Percentiles rank a stretch among this genome's conserved stretches.
Evolutionary conservation across 2,113 vertebrate genomes (phyloP).

Genomic region (western clawed frog (Xenopus tropicalis)): UCB_Xtro_10.0 CM004448.2:81262501-81263000

Average conservation of each 20-base stretch:
- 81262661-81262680: no score
- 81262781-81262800: constrained; percentile 1
- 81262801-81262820: constrained; percentile 1
- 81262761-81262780: constrained; percentile 1
- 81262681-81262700: not conserved
- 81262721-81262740: constrained; percentile 3
- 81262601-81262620: no score
- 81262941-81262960: not conserved
- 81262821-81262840: not conserved
- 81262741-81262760: not conserved
- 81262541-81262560: no score
- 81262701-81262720: not conserved
- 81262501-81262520: no score
- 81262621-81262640: no score
- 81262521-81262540: no score
- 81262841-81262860: not conserved
- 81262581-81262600: no score
- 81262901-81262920: no score
- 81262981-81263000: not conserved
- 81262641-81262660: no score
- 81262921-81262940: not conserved
- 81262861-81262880: no score
- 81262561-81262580: no score
- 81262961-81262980: not conserved
- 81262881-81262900: no score